These are phyloP conservation scores for Hemichromis elongatus DNA, from an alignment of 2,113 vertebrate genomes.

Conservation along the genomic window DNA sequence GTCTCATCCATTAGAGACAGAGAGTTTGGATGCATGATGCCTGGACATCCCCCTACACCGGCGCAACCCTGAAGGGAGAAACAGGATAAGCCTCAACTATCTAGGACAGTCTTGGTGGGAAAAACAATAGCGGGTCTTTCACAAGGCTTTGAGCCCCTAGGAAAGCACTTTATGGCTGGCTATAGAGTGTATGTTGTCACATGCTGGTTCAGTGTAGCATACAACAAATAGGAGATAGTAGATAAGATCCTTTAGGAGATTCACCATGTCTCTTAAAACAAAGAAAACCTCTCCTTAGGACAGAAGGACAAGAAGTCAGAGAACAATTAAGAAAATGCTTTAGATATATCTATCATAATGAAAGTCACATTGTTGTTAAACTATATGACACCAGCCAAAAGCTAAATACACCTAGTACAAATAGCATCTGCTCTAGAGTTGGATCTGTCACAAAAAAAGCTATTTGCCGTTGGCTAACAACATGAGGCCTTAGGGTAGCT, in stretches of 20 bases:
- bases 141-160: background rate
- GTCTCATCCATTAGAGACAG: background rate
- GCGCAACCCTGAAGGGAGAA: background rate
- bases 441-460: background rate
- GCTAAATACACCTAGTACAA: background rate
- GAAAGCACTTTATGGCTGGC: background rate
- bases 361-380: background rate
- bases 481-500: background rate
- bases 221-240: background rate
- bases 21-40: background rate
- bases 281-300: background rate
- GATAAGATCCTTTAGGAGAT: background rate
- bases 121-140: background rate
- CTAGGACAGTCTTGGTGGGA: background rate
- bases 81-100: background rate
- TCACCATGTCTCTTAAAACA: background rate
- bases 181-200: background rate
- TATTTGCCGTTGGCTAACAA: background rate
- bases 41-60: background rate
- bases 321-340: background rate
- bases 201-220: background rate
- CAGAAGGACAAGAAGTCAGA: background rate
- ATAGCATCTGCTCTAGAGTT: background rate
- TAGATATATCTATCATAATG: background rate
- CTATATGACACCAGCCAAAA: background rate